Conservation (phyloP, 2,113 vertebrate species). For the Naja naja region DNA sequence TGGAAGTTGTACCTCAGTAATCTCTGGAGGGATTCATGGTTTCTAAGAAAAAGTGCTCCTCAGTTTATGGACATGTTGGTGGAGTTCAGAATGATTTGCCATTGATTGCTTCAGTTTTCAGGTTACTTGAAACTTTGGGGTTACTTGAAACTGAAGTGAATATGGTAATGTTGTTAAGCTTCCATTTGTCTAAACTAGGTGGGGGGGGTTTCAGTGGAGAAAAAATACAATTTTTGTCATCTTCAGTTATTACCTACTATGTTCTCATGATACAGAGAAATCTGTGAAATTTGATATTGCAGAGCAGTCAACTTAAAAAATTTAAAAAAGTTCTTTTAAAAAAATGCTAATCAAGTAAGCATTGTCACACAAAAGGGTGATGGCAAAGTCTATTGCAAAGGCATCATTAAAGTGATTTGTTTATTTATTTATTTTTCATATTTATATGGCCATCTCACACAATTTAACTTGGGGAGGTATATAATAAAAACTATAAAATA, state of each 20-base stretch:
- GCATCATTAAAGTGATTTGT: neutral
- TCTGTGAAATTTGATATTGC: neutral
- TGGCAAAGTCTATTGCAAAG: neutral
- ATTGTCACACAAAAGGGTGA: neutral
- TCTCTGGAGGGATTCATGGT: neutral
- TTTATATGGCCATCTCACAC: neutral
- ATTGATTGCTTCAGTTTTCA: neutral
- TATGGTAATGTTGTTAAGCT: neutral
- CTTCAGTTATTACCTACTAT: neutral
- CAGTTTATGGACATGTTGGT: neutral
- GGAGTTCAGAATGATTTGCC: neutral
- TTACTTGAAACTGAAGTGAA: neutral
- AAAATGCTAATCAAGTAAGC: neutral
- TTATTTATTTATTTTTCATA: neutral
- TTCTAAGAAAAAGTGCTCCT: neutral
- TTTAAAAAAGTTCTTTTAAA: neutral
- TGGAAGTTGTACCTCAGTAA: neutral
- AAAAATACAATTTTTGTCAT: neutral
- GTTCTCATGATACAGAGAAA: neutral
- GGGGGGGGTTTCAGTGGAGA: neutral
- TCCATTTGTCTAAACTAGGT: neutral
- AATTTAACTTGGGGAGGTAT: neutral
- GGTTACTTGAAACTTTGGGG: neutral
- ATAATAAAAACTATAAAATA: neutral
- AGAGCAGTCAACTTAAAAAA: neutral